phyloP scores from a whole-genome alignment of 2,113 vertebrate genomes.

The cattle (Bos taurus) region DNA sequence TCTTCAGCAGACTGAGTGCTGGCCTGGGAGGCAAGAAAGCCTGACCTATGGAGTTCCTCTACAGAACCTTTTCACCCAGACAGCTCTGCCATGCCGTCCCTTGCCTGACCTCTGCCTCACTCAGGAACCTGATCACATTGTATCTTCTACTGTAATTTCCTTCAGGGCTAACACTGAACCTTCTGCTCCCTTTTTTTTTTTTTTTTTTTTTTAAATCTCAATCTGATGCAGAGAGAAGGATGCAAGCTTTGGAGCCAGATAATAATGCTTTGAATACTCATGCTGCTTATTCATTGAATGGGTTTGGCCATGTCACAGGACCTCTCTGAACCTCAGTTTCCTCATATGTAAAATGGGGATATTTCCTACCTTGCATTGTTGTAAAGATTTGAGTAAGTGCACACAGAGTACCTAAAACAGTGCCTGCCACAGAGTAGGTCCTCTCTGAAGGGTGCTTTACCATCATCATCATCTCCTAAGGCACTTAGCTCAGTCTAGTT shows the following conservation, averaged over 20 bases:
- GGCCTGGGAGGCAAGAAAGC: neutral
- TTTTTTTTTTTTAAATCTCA: neutral
- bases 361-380: neutral
- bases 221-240: slow-evolving; percentile 27
- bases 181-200: slow-evolving; percentile 5
- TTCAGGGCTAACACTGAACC: slow-evolving; percentile 32
- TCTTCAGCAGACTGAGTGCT: neutral
- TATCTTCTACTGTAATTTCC: slow-evolving; percentile 40
- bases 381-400: neutral
- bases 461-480: neutral
- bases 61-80: neutral
- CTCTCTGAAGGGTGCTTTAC: neutral
- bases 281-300: neutral
- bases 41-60: neutral
- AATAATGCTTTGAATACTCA: slow-evolving; percentile 30
- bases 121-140: slow-evolving; percentile 41
- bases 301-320: neutral
- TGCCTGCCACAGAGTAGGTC: neutral
- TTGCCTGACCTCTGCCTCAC: slow-evolving; percentile 1
- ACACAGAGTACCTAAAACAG: neutral
- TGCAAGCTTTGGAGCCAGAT: neutral
- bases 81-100: neutral
- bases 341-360: neutral
- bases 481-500: neutral
- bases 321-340: slow-evolving; percentile 36